These are phyloP conservation scores for Megaleporinus macrocephalus DNA, from an alignment of 2,113 vertebrate species.

Conservation along the genomic window DNA sequence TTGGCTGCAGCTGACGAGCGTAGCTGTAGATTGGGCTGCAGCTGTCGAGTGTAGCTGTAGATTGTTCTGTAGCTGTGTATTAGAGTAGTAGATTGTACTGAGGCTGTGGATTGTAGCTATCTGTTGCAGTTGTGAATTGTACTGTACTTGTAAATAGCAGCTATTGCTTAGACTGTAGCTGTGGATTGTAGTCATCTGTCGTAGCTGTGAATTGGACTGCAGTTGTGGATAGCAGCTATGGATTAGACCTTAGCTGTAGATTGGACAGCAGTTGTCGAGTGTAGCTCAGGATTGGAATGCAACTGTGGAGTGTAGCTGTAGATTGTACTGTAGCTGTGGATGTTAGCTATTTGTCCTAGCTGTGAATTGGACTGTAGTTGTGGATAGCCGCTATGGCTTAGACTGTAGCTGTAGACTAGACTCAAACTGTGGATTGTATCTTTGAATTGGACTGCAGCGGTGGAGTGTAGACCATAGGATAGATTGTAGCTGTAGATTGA, in stretches of 20 bases:
- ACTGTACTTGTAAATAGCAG: not conserved
- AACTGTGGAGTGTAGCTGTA: not conserved
- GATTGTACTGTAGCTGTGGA: not conserved
- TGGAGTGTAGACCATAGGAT: too few relatives aligned
- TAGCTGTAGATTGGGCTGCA: too few relatives aligned
- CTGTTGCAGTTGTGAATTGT: not conserved
- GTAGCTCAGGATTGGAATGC: not conserved
- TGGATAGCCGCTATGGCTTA: too few relatives aligned
- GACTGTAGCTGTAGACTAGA: not conserved
- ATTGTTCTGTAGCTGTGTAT: too few relatives aligned
- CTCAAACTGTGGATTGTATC: not conserved
- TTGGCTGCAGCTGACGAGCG: too few relatives aligned
- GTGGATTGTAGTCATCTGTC: too few relatives aligned
- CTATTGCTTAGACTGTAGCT: not conserved
- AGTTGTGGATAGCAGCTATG: not conserved
- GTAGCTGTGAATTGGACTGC: not conserved
- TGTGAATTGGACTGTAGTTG: not conserved
- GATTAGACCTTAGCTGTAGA: not conserved
- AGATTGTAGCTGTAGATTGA: too few relatives aligned
- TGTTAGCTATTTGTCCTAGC: too few relatives aligned
- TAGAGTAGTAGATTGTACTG: not conserved
- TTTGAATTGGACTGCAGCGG: not conserved
- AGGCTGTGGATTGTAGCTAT: too few relatives aligned
- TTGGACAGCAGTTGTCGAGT: not conserved
- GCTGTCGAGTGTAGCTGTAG: not conserved